A percentile compares a stretch with the other conserved stretches of the same genome.
phyloP scores from a whole-genome alignment of 2,797 vertebrate species.

The Aplochiton taeniatus region DNA sequence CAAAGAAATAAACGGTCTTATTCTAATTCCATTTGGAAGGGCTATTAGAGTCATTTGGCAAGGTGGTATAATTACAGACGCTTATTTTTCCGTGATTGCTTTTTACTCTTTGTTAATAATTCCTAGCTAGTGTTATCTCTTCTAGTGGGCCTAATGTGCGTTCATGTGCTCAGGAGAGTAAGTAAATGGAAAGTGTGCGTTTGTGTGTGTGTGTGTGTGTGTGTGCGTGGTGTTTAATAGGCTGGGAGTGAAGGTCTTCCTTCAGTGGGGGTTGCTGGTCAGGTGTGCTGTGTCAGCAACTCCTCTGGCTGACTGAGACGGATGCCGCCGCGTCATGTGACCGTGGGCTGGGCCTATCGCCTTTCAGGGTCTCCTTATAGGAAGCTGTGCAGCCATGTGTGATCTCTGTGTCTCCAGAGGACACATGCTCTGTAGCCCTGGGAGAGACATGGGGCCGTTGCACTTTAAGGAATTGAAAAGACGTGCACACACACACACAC shows the following conservation, averaged over 20 bases:
- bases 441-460: conserved; percentile 22
- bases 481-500: not conserved
- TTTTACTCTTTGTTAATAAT: too few species aligned
- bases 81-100: too few species aligned
- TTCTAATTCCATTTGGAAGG: too few species aligned
- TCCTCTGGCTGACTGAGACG: conserved; percentile 40
- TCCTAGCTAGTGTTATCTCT: too few species aligned
- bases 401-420: conserved; percentile 37
- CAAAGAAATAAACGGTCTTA: too few species aligned
- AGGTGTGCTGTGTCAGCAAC: conserved; percentile 77
- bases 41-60: too few species aligned
- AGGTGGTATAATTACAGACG: too few species aligned
- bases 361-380: conserved; percentile 36
- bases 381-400: conserved; percentile 60
- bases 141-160: too few species aligned
- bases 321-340: conserved; percentile 57
- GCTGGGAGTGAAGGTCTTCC: conserved; percentile 47
- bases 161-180: too few species aligned
- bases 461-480: conserved; percentile 1
- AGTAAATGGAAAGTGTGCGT: not conserved
- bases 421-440: conserved; percentile 35
- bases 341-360: conserved; percentile 51
- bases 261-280: conserved; percentile 54
- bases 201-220: conserved; percentile 13
- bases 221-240: not conserved